A percentile compares a stretch with the other conserved stretches of the same genome.
phyloP scores from a whole-genome alignment of 2,113 vertebrate genomes.

The Nannospalax galili region DNA sequence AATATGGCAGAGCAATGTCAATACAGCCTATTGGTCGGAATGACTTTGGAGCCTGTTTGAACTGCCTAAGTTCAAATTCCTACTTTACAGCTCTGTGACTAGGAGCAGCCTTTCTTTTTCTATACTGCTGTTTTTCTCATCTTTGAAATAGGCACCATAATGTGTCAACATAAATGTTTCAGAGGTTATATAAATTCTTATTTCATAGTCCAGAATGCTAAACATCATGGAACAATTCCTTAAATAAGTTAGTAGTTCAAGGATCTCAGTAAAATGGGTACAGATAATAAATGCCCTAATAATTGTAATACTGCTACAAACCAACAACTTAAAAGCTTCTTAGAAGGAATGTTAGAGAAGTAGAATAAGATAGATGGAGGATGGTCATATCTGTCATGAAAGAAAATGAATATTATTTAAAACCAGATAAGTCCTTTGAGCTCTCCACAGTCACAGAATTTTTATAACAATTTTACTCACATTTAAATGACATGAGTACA shows the following conservation, averaged over 20 bases:
- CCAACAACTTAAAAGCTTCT: not conserved
- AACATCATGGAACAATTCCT: too few species aligned
- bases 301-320: not conserved
- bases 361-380: not conserved
- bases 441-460: not conserved
- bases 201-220: not conserved
- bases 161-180: not conserved
- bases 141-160: not conserved
- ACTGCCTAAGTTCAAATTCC: not conserved
- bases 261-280: not conserved
- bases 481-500: not conserved
- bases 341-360: not conserved
- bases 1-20: not conserved
- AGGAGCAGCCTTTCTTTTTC: not conserved
- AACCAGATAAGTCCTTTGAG: not conserved
- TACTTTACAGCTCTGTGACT: not conserved
- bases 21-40: not conserved
- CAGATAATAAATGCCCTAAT: not conserved
- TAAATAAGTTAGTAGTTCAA: not conserved
- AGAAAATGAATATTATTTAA: slow-evolving; percentile 2
- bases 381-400: not conserved
- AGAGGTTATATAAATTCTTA: not conserved
- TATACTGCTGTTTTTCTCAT: not conserved
- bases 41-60: not conserved
- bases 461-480: not conserved